phyloP scores from a whole-genome alignment of 1,140 invertebrate genomes.

The Gonatopus flavifemur region DNA sequence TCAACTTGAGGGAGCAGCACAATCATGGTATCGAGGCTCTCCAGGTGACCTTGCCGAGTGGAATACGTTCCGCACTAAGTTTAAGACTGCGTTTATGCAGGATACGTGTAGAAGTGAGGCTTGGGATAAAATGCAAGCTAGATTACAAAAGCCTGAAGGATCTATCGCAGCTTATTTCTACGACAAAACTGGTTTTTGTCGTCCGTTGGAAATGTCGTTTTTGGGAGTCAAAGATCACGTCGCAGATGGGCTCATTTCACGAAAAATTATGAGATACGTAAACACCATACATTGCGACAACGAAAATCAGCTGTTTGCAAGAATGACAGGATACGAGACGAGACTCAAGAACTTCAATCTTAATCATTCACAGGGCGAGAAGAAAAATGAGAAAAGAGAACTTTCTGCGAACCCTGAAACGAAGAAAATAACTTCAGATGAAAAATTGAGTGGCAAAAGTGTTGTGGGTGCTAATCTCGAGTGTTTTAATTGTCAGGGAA shows the following conservation, averaged over 20 bases:
- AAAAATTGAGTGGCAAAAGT: too few species aligned
- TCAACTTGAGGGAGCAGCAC: constrained; percentile 3
- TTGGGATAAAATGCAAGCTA: constrained; percentile 24
- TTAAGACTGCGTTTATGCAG: constrained; percentile 21
- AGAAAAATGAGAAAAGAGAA: too few species aligned
- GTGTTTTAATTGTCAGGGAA: too few species aligned
- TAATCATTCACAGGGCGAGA: too few species aligned
- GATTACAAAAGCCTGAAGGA: constrained; percentile 19
- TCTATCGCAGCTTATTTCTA: constrained; percentile 20
- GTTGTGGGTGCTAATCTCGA: too few species aligned
- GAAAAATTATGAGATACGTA: constrained; percentile 7
- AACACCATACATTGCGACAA: too few species aligned
- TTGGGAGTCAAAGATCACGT: constrained; percentile 23
- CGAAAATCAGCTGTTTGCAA: too few species aligned
- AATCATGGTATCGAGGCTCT: neutral
- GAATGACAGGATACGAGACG: too few species aligned
- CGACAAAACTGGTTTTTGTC: constrained; percentile 26
- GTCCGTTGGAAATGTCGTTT: constrained; percentile 8
- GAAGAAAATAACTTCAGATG: too few species aligned
- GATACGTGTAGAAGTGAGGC: constrained; percentile 5
- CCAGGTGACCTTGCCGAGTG: neutral
- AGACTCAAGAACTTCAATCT: too few species aligned
- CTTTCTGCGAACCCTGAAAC: too few species aligned
- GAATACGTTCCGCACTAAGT: constrained; percentile 7
- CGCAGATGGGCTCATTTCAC: constrained; percentile 5